Conservation (phyloP, 1,140 invertebrate species). For the Cotesia chilonis region DNA sequence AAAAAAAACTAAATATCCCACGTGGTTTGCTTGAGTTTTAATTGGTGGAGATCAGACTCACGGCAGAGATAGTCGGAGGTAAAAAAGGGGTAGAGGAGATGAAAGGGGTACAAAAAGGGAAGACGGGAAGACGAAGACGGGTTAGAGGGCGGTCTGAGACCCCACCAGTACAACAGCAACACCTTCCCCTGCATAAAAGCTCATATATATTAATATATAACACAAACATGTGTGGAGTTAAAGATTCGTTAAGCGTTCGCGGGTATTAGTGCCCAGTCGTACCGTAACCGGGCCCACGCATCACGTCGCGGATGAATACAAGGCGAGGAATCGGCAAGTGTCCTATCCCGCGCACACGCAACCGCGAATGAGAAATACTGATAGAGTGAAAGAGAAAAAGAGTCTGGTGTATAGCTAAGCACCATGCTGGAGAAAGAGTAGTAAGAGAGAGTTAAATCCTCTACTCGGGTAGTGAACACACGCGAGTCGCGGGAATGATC, state of each 20-base stretch:
- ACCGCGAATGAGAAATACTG: slow-evolving; percentile 5
- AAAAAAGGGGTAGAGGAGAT: slow-evolving; percentile 23
- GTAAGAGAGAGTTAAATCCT: slow-evolving; percentile 7
- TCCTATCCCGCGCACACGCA: slow-evolving; percentile 21
- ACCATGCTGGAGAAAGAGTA: too few relatives aligned
- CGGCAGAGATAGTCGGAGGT: slow-evolving; percentile 41
- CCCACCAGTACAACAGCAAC: slow-evolving; percentile 57
- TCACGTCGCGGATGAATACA: slow-evolving; percentile 26
- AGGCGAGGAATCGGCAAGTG: slow-evolving; percentile 23
- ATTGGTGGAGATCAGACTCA: slow-evolving; percentile 57
- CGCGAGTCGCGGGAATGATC: slow-evolving; percentile 41
- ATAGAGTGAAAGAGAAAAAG: too few relatives aligned
- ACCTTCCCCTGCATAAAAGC: slow-evolving; percentile 45
- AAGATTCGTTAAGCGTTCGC: background rate
- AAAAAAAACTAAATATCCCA: slow-evolving; percentile 42
- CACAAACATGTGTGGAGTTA: slow-evolving; percentile 17
- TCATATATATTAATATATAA: background rate
- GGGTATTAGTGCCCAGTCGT: slow-evolving; percentile 1
- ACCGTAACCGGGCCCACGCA: slow-evolving; percentile 23
- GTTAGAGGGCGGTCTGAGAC: slow-evolving; percentile 58
- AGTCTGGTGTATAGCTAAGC: too few relatives aligned
- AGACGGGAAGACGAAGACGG: slow-evolving; percentile 39
- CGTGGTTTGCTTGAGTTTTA: slow-evolving; percentile 63
- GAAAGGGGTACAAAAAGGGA: slow-evolving; percentile 37
- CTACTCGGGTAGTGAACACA: slow-evolving; percentile 5